Conservation (phyloP, 2,888 invertebrate species). For the Amaurobius ferox region DNA sequence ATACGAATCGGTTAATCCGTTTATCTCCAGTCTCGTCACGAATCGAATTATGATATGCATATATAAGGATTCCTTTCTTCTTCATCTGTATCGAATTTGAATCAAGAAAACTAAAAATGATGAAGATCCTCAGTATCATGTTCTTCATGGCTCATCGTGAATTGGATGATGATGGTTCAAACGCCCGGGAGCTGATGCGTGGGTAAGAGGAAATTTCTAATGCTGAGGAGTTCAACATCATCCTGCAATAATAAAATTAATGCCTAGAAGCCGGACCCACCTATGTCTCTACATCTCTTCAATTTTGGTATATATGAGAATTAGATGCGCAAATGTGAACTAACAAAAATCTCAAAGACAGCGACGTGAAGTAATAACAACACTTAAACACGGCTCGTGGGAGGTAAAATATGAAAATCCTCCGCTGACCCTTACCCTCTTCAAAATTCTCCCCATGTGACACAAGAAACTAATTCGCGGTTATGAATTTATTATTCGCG, state of each 20-base stretch:
- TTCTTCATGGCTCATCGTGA: too few relatives aligned
- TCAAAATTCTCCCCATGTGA: conserved; percentile 34
- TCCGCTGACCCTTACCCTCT: conserved; percentile 36
- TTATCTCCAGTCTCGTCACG: too few relatives aligned
- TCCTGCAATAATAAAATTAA: conserved; percentile 18
- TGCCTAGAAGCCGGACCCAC: conserved; percentile 4
- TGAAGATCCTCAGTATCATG: too few relatives aligned
- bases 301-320: conserved; percentile 20
- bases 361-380: conserved; percentile 37
- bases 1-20: too few relatives aligned
- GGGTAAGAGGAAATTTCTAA: neutral
- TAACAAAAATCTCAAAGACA: conserved; percentile 7
- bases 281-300: conserved; percentile 27
- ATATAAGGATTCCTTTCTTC: too few relatives aligned
- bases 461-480: conserved; percentile 38
- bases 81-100: too few relatives aligned
- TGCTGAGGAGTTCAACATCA: neutral
- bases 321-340: conserved; percentile 36
- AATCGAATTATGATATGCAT: too few relatives aligned
- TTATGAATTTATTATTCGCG: conserved; percentile 60
- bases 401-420: conserved; percentile 66
- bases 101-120: too few relatives aligned
- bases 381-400: conserved; percentile 44
- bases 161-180: too few relatives aligned
- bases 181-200: neutral